Evolutionary conservation across 2,113 vertebrate genomes (phyloP).

Genomic region (Pycnonotus jocosus): DNA sequence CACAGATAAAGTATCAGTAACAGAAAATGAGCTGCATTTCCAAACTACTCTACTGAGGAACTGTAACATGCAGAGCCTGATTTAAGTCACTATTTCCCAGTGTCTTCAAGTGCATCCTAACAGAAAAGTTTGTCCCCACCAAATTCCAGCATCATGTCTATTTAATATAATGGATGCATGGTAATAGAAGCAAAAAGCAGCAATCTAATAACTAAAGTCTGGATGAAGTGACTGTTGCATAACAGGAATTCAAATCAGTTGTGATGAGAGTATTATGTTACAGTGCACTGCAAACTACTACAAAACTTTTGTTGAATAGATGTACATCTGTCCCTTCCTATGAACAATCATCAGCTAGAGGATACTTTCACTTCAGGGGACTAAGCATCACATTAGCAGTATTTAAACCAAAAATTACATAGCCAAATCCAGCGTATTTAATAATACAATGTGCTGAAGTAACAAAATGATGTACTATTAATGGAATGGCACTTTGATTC

Average conservation of each 20-base stretch:
- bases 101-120: not conserved
- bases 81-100: not conserved
- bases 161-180: not conserved
- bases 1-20: not conserved
- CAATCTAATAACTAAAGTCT: not conserved
- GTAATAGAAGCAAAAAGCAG: not conserved
- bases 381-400: not conserved
- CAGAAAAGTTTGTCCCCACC: not conserved
- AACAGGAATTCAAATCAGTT: not conserved
- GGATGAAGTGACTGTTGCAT: not conserved
- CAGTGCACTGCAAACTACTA: not conserved
- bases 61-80: not conserved
- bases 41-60: not conserved
- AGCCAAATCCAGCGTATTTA: not conserved
- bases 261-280: not conserved
- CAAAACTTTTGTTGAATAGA: not conserved
- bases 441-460: not conserved
- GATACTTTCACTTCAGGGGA: not conserved
- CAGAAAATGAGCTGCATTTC: not conserved
- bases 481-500: not conserved
- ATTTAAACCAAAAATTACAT: not conserved
- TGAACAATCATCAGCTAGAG: not conserved
- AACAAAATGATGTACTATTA: not conserved
- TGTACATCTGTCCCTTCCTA: accelerated
- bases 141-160: not conserved